A percentile compares a stretch with the other conserved stretches of the same genome.
Conservation (phyloP, 1,140 invertebrate genomes). For the Bacillus rossius region DNA sequence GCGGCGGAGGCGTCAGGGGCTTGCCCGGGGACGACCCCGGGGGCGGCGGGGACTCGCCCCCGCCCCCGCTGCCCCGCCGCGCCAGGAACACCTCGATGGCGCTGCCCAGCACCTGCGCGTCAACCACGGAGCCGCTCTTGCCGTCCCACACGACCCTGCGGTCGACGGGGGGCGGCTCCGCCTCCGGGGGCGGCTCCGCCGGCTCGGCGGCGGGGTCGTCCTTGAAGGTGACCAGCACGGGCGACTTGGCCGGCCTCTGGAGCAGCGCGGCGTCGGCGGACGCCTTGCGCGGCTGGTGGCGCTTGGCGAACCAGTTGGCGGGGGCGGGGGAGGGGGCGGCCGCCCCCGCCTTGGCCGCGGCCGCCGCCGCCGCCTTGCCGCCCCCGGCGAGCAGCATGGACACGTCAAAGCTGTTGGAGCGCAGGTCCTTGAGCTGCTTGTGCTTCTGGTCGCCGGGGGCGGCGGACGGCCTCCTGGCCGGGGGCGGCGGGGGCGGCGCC, state of each 20-base stretch:
- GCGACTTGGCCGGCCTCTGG: too few relatives aligned
- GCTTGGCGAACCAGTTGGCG: constrained; percentile 65
- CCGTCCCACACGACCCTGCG: constrained; percentile 63
- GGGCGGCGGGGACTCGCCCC: constrained; percentile 39
- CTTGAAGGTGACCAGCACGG: constrained; percentile 32
- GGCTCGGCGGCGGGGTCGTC: constrained; percentile 41
- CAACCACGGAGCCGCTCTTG: constrained; percentile 64
- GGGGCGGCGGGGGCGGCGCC: constrained; percentile 1
- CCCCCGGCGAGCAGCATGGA: constrained; percentile 57
- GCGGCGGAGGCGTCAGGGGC: constrained; percentile 20
- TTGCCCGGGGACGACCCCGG: constrained; percentile 36
- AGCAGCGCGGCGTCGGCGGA: constrained; percentile 35
- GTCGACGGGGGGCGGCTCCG: constrained; percentile 25
- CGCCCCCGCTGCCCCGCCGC: constrained; percentile 43
- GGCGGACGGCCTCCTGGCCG: constrained; percentile 12
- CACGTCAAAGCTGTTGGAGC: constrained; percentile 77
- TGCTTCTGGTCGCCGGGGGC: constrained; percentile 42
- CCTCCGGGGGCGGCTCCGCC: constrained; percentile 47
- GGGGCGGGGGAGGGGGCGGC: constrained; percentile 36
- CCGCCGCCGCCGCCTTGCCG: constrained; percentile 30
- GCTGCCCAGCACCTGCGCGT: constrained; percentile 68
- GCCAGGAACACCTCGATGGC: constrained; percentile 74
- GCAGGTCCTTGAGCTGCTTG: constrained; percentile 52
- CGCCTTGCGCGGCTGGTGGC: constrained; percentile 57
- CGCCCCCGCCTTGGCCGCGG: constrained; percentile 41